Evolutionary conservation across 2,113 vertebrate species (phyloP).

Genomic region (Albula goreensis): DNA sequence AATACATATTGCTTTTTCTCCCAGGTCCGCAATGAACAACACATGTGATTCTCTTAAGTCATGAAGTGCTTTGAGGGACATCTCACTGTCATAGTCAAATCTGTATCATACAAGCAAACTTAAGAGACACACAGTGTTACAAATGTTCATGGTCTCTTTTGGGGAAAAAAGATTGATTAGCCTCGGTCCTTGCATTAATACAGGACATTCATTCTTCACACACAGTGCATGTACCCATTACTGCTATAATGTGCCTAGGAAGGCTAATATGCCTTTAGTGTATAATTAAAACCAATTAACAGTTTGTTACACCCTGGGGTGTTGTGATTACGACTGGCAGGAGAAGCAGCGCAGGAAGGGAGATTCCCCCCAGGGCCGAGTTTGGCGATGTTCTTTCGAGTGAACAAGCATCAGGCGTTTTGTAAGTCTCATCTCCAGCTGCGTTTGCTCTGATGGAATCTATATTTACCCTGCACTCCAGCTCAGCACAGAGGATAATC

Average conservation of each 20-base stretch:
- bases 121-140: background rate
- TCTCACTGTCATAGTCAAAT: too few relatives aligned
- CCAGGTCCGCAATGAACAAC: too few relatives aligned
- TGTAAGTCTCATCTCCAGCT: background rate
- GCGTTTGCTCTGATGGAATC: background rate
- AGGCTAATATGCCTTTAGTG: background rate
- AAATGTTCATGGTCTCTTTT: background rate
- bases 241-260: background rate
- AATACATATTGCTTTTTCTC: too few relatives aligned
- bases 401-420: too few relatives aligned
- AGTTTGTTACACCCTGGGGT: background rate
- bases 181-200: too few relatives aligned
- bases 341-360: background rate
- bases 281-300: background rate
- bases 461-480: slow-evolving; percentile 1
- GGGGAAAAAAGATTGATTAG: background rate
- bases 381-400: background rate
- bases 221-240: too few relatives aligned
- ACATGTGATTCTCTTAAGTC: too few relatives aligned
- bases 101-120: background rate
- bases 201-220: background rate
- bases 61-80: too few relatives aligned
- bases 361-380: background rate
- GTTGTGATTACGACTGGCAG: background rate
- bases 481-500: background rate